Percentiles rank a stretch among this genome's conserved stretches.
Evolutionary conservation across 2,797 vertebrate genomes (phyloP).

Genomic region (Microctenopoma stevenorrisi): DNA sequence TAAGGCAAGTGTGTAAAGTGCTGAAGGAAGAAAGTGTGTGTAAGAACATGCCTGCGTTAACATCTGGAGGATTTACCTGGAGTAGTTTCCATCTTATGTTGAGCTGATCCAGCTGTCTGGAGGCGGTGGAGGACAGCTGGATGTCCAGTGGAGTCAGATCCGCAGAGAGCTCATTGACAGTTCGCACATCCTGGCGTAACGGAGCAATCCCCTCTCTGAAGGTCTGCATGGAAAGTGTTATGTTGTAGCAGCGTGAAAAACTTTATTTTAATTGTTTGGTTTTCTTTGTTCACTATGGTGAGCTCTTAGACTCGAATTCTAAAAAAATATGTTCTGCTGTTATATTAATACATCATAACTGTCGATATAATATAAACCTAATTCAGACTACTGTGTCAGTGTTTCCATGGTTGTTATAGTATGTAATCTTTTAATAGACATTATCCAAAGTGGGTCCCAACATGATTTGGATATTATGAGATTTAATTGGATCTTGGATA

Average conservation of each 20-base stretch:
- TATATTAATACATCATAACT: slow-evolving; percentile 12
- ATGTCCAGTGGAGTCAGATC: slow-evolving; percentile 93
- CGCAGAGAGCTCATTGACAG: slow-evolving; percentile 91
- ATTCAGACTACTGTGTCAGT: neutral
- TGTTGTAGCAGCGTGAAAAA: neutral
- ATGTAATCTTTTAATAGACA: slow-evolving; percentile 34
- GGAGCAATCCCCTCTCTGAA: slow-evolving; percentile 93
- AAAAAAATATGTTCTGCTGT: slow-evolving; percentile 19
- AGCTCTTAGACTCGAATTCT: slow-evolving; percentile 26
- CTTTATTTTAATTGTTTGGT: slow-evolving; percentile 8
- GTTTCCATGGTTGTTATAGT: slow-evolving; percentile 1
- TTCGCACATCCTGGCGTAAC: slow-evolving; percentile 89
- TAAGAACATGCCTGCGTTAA: neutral
- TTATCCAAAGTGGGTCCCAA: slow-evolving; percentile 23
- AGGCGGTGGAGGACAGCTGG: slow-evolving; percentile 92
- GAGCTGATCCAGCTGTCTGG: slow-evolving; percentile 93
- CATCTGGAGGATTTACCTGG: slow-evolving; percentile 83
- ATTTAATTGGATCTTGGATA: slow-evolving; percentile 24
- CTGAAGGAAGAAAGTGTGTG: neutral
- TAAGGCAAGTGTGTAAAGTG: slow-evolving; percentile 23
- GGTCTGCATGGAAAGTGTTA: slow-evolving; percentile 71
- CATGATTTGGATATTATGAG: slow-evolving; percentile 37
- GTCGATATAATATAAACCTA: slow-evolving; percentile 2
- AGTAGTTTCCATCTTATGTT: slow-evolving; percentile 96
- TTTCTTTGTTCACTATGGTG: slow-evolving; percentile 9